phyloP scores from a whole-genome alignment of 2,113 vertebrate genomes.

The Lasiurus cinereus region DNA sequence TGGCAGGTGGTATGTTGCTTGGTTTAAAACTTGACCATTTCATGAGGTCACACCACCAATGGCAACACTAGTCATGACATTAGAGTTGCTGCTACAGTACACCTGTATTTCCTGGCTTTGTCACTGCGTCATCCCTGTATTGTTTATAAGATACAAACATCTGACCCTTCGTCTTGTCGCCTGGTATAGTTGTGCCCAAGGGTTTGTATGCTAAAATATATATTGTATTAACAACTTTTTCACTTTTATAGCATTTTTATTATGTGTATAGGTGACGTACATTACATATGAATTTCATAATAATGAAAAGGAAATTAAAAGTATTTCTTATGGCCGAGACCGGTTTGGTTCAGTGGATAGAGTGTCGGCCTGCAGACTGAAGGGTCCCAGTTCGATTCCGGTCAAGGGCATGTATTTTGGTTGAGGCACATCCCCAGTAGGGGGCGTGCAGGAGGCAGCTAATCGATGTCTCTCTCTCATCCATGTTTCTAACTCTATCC shows the following conservation, averaged over 20 bases:
- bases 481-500: no score
- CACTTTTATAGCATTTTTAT: constrained; percentile 30
- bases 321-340: background rate
- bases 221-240: background rate
- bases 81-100: background rate
- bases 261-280: background rate
- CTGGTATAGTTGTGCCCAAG: background rate
- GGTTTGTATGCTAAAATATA: constrained; percentile 12
- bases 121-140: background rate
- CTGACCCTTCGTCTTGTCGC: background rate
- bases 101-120: background rate
- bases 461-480: no score
- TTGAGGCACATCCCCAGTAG: no score
- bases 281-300: constrained; percentile 27
- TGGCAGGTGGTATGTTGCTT: background rate
- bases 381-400: no score
- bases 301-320: constrained; percentile 26
- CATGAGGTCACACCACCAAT: background rate
- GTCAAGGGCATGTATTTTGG: no score
- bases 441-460: no score
- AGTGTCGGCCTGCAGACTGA: no score
- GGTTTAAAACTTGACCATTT: constrained; percentile 34
- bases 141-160: background rate
- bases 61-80: background rate
- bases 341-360: no score